Conservation (phyloP, 2,888 invertebrate genomes). For the Rhagium mordax region DNA sequence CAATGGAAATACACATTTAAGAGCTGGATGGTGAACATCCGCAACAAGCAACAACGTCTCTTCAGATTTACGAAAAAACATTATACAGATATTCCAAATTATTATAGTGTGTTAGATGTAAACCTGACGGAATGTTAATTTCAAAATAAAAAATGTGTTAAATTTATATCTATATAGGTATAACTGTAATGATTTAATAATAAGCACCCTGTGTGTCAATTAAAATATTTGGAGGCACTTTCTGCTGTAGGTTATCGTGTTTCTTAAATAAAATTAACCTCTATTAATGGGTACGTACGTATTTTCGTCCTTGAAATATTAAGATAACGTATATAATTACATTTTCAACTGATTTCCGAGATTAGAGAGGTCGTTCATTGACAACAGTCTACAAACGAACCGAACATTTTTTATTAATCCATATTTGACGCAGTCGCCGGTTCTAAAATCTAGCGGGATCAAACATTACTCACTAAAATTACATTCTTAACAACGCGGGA, state of each 20-base stretch:
- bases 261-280: conserved; percentile 20
- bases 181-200: too few relatives aligned
- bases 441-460: neutral
- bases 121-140: too few relatives aligned
- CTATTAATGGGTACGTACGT: conserved; percentile 2
- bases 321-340: conserved; percentile 13
- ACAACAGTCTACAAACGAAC: conserved; percentile 3
- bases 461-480: neutral
- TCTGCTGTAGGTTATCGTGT: neutral
- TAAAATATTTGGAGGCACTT: neutral
- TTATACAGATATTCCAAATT: too few relatives aligned
- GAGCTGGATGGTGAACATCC: too few relatives aligned
- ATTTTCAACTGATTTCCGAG: neutral
- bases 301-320: conserved; percentile 18
- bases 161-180: too few relatives aligned
- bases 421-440: neutral
- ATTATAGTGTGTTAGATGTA: too few relatives aligned
- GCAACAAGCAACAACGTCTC: too few relatives aligned
- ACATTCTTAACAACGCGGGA: too few relatives aligned
- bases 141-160: too few relatives aligned
- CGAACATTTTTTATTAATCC: neutral
- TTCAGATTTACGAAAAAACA: too few relatives aligned
- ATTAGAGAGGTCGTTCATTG: conserved; percentile 18
- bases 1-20: too few relatives aligned
- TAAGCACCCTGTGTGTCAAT: neutral